Evolutionary conservation across 2,797 vertebrate genomes (phyloP), one percentile per base, ranked within the genome.

Genomic region (Babyrousa celebensis): DNA sequence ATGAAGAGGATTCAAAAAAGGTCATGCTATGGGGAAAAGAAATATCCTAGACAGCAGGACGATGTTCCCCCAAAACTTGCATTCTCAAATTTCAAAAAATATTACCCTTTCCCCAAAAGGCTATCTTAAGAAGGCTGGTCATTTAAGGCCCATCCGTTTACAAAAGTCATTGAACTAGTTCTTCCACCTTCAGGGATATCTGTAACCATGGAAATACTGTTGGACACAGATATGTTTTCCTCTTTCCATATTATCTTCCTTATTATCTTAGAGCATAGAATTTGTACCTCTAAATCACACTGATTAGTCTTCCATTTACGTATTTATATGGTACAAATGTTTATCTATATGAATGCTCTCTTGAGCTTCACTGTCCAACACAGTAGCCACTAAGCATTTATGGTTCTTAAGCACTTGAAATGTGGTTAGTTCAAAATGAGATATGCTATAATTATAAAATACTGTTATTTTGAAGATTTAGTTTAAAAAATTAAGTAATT

Each of bases 101-200:
- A 16, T 60, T 75, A 11, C 23, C 4, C 16, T 54, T 63, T 32
- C 32, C 29, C 29, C 67, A 91, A 67, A 86, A 67, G 21, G 7
- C 23, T 91, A 36, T 23, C 48, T 62, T 67, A 82, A 36, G 75
- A 95, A 75, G 52, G 48, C 10, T 58, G 36, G 23, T 25, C 27
- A 25, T 67, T 82, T 52, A 74, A 86, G 68, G 52, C 25, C 36
- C 70, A 84, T 52, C 14, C 16, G 4, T 84, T n/a, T 23, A 56
- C 20, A 85, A 79, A 93, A 82, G 25, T 82, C 60, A 67, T 18
- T 82, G 58, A 82, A 87, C 87, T 52, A 72, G 14, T 87, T 82
- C 52, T 36, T 91, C 52, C 29, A 23, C 48, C 17, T 74, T 68
- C 5, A 52, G 56, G 52, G 48, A 27, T 68, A 84, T 52, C 68